Percentiles rank a stretch among this genome's conserved stretches.
Conservation (phyloP, 2,797 vertebrate species). For the Pelobates cultripes region DNA sequence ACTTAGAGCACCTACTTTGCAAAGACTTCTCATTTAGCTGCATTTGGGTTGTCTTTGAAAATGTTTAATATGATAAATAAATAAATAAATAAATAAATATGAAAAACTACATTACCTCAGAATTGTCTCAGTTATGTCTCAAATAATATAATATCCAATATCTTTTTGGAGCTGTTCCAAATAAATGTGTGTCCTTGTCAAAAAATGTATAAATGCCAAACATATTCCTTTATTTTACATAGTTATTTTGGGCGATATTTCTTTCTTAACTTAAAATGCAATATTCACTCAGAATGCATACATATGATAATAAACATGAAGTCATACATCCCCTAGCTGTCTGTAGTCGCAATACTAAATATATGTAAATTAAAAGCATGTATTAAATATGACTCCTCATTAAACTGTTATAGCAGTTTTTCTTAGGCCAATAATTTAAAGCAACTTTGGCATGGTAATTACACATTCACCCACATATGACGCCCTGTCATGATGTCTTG, state of each 20-base stretch:
- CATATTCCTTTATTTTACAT: neutral
- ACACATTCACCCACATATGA: conserved; percentile 35
- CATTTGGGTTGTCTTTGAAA: neutral
- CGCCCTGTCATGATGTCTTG: conserved; percentile 22
- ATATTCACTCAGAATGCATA: neutral
- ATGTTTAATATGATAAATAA: neutral
- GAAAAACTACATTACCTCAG: neutral
- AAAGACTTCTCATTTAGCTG: too few species aligned
- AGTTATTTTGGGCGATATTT: neutral
- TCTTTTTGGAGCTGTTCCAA: neutral
- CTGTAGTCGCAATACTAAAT: neutral
- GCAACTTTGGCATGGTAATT: conserved; percentile 22
- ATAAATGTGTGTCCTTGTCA: neutral
- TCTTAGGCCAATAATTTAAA: conserved; percentile 1
- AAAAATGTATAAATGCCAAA: neutral
- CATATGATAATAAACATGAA: neutral
- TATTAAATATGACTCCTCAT: conserved; percentile 11
- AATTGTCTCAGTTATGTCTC: neutral
- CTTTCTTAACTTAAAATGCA: neutral
- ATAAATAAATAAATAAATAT: neutral
- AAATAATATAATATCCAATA: neutral
- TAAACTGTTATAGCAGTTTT: conserved; percentile 7
- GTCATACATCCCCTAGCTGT: neutral
- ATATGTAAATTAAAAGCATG: neutral
- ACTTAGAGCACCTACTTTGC: too few species aligned